Evolutionary conservation across 2,113 vertebrate genomes (phyloP).

Genomic region (Atractosteus spatula): DNA sequence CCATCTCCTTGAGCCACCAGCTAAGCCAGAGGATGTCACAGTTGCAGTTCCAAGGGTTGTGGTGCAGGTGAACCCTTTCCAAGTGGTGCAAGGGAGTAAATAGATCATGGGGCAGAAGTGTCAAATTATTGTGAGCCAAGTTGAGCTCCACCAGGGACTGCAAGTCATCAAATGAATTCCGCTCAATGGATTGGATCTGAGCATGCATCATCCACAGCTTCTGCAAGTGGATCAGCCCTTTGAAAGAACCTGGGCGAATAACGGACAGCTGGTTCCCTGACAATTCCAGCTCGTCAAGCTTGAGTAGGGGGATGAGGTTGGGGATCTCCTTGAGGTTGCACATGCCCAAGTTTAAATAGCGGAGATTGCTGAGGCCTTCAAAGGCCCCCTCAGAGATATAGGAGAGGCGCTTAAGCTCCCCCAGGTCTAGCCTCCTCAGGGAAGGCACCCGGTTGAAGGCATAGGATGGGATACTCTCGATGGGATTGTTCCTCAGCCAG

Average conservation of each 20-base stretch:
- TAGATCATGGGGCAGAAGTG: conserved; percentile 94
- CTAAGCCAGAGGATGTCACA: conserved; percentile 98
- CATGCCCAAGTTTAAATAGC: conserved; percentile 99
- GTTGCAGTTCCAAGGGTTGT: conserved; percentile 99
- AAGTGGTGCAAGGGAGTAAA: conserved; percentile 94
- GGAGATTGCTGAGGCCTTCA: conserved; percentile 96
- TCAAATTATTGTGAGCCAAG: conserved; percentile 96
- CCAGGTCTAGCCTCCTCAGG: conserved; percentile 88
- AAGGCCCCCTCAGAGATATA: conserved; percentile 99
- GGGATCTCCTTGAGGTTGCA: conserved; percentile 98
- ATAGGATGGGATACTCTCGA: conserved; percentile 97
- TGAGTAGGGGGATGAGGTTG: conserved; percentile 93
- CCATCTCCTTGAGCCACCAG: conserved; percentile 99
- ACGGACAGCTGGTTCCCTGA: conserved; percentile 93
- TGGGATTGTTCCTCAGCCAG: conserved; percentile 96
- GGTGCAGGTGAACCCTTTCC: conserved; percentile 94
- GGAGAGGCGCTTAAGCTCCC: conserved; percentile 93
- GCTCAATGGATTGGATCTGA: conserved; percentile 95
- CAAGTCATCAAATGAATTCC: conserved; percentile 97
- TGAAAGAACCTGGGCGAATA: conserved; percentile 92
- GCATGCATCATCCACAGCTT: conserved; percentile 99
- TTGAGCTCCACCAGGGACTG: conserved; percentile 97
- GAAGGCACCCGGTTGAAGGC: conserved; percentile 98
- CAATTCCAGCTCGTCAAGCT: conserved; percentile 95
- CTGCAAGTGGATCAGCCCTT: conserved; percentile 96